phyloP scores from a whole-genome alignment of 2,888 invertebrate species.

The Andricus quercusramuli region DNA sequence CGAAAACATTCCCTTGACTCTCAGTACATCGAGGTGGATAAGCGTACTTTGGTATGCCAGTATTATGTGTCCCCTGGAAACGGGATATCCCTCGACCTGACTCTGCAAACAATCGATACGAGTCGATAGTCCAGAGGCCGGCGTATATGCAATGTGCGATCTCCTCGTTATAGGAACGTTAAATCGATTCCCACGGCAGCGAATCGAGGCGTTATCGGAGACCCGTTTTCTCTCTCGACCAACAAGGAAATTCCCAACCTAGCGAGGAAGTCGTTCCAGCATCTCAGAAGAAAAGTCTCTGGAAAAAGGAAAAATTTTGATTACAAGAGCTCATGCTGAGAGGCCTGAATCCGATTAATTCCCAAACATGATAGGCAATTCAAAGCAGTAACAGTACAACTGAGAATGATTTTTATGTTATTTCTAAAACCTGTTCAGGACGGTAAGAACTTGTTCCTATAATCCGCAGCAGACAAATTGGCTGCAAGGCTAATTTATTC shows the following conservation, averaged over 20 bases:
- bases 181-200: conserved; percentile 66
- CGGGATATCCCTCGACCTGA: conserved; percentile 73
- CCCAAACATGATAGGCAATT: conserved; percentile 35
- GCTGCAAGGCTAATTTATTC: background rate
- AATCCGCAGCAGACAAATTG: background rate
- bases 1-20: conserved; percentile 59
- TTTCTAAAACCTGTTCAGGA: conserved; percentile 25
- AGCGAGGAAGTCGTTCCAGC: conserved; percentile 3
- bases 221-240: conserved; percentile 37
- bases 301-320: conserved; percentile 16
- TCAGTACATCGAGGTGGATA: conserved; percentile 55
- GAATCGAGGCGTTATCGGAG: conserved; percentile 48
- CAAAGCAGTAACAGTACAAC: conserved; percentile 23
- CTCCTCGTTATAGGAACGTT: conserved; percentile 52
- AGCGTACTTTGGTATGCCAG: conserved; percentile 71
- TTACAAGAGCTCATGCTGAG: conserved; percentile 23
- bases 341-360: conserved; percentile 30
- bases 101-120: conserved; percentile 74
- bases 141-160: conserved; percentile 51
- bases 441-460: conserved; percentile 1
- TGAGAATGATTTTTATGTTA: background rate
- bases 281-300: conserved; percentile 8
- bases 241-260: conserved; percentile 23
- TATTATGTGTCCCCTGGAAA: conserved; percentile 76
- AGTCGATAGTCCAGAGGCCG: conserved; percentile 60